Conservation (phyloP, 2,797 vertebrate species). For the Myiotriccus ornatus region DNA sequence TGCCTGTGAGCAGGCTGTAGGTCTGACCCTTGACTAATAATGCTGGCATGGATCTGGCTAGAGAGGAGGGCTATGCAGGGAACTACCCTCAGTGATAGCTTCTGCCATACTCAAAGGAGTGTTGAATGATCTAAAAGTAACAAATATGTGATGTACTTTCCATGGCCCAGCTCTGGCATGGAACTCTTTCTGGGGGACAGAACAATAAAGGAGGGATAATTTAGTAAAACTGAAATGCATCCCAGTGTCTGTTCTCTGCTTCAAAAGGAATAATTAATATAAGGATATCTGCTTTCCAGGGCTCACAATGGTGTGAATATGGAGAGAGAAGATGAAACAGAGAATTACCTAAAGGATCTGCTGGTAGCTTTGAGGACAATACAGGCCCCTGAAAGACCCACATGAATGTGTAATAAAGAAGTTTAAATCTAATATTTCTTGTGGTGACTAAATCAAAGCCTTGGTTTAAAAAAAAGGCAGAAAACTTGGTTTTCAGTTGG, state of each 20-base stretch:
- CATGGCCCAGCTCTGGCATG: not conserved
- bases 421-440: not conserved
- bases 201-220: not conserved
- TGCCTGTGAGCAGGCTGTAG: not conserved
- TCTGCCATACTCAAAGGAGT: not conserved
- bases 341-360: not conserved
- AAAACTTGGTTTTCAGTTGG: not conserved
- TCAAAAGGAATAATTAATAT: not conserved
- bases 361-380: not conserved
- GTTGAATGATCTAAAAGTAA: not conserved
- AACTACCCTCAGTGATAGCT: fast-evolving
- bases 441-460: not conserved
- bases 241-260: not conserved
- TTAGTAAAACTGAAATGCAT: not conserved
- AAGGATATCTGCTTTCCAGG: not conserved
- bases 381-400: not conserved
- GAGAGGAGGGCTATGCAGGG: not conserved
- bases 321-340: not conserved
- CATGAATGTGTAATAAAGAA: not conserved
- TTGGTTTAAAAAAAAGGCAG: not conserved
- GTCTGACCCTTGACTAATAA: not conserved
- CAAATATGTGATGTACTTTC: not conserved
- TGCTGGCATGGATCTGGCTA: not conserved
- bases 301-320: not conserved
- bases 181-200: not conserved